phyloP scores from a whole-genome alignment of 2,113 vertebrate species.

The Arizona elegans region DNA sequence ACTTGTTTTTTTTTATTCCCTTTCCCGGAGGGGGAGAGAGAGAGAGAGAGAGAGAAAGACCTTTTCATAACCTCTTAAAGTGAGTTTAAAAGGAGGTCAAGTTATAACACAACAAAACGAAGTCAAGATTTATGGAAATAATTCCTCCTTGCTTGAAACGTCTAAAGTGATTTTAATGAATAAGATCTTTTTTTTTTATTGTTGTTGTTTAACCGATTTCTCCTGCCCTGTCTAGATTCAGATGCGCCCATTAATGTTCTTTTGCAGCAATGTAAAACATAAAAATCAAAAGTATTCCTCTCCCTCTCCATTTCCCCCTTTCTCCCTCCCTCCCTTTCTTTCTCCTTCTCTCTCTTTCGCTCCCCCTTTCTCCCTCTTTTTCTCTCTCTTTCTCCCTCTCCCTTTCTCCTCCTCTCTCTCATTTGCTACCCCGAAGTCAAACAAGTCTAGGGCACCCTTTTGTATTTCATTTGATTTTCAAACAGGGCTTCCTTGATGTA shows the following conservation, averaged over 20 bases:
- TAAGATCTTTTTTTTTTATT: not conserved
- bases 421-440: not conserved
- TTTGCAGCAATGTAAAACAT: not conserved
- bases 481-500: not conserved
- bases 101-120: not conserved
- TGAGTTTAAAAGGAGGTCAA: conserved; percentile 15
- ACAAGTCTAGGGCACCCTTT: not conserved
- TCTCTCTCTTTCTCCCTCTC: fast-evolving
- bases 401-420: not conserved
- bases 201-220: too few relatives aligned
- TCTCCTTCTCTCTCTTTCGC: too few relatives aligned
- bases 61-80: conserved; percentile 20
- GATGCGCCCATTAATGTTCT: not conserved
- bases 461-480: not conserved
- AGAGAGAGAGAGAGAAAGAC: not conserved
- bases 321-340: too few relatives aligned
- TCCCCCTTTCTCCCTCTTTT: fast-evolving
- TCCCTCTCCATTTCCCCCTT: too few relatives aligned
- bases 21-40: not conserved
- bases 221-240: not conserved
- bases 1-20: too few relatives aligned
- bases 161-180: not conserved
- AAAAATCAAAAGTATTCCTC: not conserved
- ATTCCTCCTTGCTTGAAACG: not conserved
- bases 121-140: conserved; percentile 24